A percentile compares a stretch with the other conserved stretches of the same genome.
phyloP scores from a whole-genome alignment of 2,113 vertebrate species.

The Nothobranchius furzeri region DNA sequence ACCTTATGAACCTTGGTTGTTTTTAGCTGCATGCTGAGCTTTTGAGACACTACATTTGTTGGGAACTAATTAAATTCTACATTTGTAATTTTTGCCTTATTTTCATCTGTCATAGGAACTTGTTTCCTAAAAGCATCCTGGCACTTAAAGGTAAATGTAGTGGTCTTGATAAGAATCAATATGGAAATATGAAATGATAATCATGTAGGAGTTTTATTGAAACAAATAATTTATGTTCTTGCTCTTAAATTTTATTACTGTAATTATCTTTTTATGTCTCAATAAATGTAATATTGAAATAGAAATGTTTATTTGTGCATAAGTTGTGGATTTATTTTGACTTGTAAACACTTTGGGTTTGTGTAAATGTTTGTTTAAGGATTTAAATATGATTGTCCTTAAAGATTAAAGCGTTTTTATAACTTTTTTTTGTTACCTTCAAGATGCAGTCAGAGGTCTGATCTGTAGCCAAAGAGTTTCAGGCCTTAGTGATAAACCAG shows the following conservation, averaged over 20 bases:
- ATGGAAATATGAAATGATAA: conserved; percentile 8
- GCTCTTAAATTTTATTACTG: conserved; percentile 38
- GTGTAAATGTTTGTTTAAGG: conserved; percentile 6
- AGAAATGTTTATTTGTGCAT: conserved; percentile 61
- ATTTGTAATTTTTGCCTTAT: conserved; percentile 55
- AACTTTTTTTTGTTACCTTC: neutral
- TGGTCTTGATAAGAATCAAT: conserved; percentile 25
- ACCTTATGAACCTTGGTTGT: conserved; percentile 17
- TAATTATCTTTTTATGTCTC: conserved; percentile 32
- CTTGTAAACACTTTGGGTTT: conserved; percentile 10
- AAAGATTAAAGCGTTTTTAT: neutral
- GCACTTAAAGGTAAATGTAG: conserved; percentile 27
- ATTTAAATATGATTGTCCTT: conserved; percentile 18
- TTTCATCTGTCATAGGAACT: conserved; percentile 54
- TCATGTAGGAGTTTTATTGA: conserved; percentile 31
- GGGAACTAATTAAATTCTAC: conserved; percentile 48
- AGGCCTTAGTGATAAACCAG: conserved; percentile 8
- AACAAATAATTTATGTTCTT: conserved; percentile 30
- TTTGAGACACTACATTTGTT: conserved; percentile 29
- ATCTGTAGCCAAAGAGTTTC: conserved; percentile 35
- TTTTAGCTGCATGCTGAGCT: conserved; percentile 25
- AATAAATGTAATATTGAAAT: conserved; percentile 35
- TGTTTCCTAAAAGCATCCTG: conserved; percentile 35
- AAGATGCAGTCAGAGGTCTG: conserved; percentile 24
- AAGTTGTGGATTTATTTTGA: conserved; percentile 37